Evolutionary conservation across 2,888 invertebrate genomes (phyloP).

Genomic region (Thalpophila matura): DNA sequence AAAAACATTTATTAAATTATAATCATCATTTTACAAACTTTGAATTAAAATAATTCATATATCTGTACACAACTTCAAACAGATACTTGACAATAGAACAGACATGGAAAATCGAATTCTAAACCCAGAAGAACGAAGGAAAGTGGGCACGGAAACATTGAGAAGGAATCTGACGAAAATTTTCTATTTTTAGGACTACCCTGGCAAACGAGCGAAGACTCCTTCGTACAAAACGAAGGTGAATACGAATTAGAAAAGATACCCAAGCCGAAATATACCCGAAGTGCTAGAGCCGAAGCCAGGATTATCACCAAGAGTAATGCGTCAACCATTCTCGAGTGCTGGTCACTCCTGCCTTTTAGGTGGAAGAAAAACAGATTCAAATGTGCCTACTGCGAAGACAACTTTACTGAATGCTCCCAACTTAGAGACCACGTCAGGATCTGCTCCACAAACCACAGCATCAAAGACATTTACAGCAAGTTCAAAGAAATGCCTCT

Average conservation of each 20-base stretch:
- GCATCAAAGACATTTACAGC: slow-evolving; percentile 81
- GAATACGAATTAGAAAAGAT: slow-evolving; percentile 52
- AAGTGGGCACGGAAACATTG: slow-evolving; percentile 17
- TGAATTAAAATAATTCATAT: no score
- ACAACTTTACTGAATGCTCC: slow-evolving; percentile 78
- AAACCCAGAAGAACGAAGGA: slow-evolving; percentile 8
- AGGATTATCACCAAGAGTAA: slow-evolving; percentile 84
- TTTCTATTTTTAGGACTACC: slow-evolving; percentile 88
- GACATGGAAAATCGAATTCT: not conserved
- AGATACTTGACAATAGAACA: not conserved
- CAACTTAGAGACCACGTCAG: slow-evolving; percentile 78
- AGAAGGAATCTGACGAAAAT: slow-evolving; percentile 67
- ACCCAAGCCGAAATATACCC: slow-evolving; percentile 75
- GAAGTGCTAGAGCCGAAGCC: slow-evolving; percentile 82
- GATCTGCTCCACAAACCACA: slow-evolving; percentile 74
- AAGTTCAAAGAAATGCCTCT: slow-evolving; percentile 86
- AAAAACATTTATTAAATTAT: no score
- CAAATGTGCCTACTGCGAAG: slow-evolving; percentile 85
- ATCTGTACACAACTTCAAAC: no score
- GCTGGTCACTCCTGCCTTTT: slow-evolving; percentile 84
- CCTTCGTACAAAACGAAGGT: slow-evolving; percentile 65
- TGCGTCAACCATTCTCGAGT: slow-evolving; percentile 79
- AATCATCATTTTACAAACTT: no score
- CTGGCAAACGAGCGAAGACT: slow-evolving; percentile 71
- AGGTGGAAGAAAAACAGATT: slow-evolving; percentile 85